These are phyloP conservation scores for Vulpes ferrilata DNA, from an alignment of 2,113 vertebrate genomes.

Conservation along the genomic window DNA sequence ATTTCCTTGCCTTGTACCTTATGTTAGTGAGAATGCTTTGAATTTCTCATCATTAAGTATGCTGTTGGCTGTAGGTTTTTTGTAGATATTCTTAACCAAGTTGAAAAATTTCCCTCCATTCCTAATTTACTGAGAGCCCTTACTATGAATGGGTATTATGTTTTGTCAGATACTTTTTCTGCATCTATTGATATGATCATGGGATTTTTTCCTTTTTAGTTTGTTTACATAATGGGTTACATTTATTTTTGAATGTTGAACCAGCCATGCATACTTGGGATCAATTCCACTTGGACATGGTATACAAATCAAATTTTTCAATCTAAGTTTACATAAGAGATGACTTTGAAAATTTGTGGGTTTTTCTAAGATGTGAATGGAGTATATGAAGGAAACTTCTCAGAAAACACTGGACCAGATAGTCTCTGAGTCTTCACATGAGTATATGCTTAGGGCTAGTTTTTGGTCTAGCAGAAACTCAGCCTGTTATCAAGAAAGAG, in stretches of 20 bases:
- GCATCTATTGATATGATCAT: neutral
- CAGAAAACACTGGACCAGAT: neutral
- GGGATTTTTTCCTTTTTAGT: neutral
- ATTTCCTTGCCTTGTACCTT: neutral
- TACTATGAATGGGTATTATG: neutral
- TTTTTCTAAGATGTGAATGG: constrained; percentile 18
- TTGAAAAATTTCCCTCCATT: neutral
- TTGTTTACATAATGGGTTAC: neutral
- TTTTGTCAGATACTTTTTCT: neutral
- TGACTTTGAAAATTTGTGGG: neutral
- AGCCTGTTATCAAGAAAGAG: neutral
- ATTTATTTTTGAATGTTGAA: constrained; percentile 5
- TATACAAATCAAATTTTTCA: neutral
- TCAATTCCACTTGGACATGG: neutral
- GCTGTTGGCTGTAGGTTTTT: neutral
- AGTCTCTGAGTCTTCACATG: neutral
- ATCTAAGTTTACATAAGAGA: neutral
- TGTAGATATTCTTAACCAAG: neutral
- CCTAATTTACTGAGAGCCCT: neutral
- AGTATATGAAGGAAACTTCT: neutral
- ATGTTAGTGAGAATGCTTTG: constrained; percentile 4
- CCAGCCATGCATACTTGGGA: neutral
- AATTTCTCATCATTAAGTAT: neutral
- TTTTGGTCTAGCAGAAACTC: constrained; percentile 11
- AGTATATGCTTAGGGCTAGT: neutral